phyloP scores from a whole-genome alignment of 2,113 vertebrate genomes.

The Notothenia coriiceps region DNA sequence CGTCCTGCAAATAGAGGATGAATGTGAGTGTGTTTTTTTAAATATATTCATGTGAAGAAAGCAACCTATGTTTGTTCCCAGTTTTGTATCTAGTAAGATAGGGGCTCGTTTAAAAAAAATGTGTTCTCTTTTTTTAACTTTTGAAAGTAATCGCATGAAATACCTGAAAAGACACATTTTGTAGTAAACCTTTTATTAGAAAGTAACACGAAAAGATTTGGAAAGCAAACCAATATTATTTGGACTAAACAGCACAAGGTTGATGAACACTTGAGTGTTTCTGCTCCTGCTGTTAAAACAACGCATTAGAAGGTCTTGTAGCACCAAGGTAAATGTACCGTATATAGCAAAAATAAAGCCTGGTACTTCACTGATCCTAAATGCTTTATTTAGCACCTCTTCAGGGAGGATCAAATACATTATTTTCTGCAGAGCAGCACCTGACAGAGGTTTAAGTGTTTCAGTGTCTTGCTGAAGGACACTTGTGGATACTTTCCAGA shows the following conservation, averaged over 20 bases:
- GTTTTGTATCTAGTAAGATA: too few species aligned
- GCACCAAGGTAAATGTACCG: neutral
- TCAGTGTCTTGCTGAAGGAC: neutral
- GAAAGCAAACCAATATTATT: neutral
- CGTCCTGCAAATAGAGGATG: neutral
- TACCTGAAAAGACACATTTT: neutral
- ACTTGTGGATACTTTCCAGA: neutral
- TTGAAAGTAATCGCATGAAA: constrained; percentile 3
- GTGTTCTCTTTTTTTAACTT: constrained; percentile 1
- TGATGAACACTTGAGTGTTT: neutral
- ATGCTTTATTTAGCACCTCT: neutral
- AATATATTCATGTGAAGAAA: constrained; percentile 6
- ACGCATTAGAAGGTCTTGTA: neutral
- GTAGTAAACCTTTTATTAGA: constrained; percentile 3
- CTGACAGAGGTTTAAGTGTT: neutral
- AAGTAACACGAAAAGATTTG: neutral
- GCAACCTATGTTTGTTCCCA: too few species aligned
- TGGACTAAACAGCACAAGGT: neutral
- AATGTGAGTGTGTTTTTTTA: neutral
- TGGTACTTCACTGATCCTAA: neutral
- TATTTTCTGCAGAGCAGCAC: neutral
- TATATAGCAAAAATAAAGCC: neutral
- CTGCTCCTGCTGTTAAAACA: neutral
- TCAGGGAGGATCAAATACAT: neutral
- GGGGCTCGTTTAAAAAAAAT: neutral